Conservation (phyloP, 2,888 invertebrate species). For the Troides aeacus region DNA sequence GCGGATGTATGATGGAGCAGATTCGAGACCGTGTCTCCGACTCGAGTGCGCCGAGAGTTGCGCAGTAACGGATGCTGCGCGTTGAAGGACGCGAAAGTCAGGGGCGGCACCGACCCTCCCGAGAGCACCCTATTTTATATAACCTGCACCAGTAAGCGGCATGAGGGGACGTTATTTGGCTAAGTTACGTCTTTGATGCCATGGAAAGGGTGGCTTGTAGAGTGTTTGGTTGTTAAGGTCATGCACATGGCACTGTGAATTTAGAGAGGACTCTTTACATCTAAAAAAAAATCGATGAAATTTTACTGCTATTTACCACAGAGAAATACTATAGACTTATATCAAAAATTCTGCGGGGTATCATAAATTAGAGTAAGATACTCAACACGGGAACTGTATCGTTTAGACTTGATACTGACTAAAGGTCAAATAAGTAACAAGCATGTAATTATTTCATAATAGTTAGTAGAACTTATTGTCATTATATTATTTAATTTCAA, state of each 20-base stretch:
- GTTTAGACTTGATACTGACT: background rate
- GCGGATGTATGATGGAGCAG: constrained; percentile 69
- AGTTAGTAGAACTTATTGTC: background rate
- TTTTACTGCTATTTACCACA: background rate
- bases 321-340: background rate
- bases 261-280: background rate
- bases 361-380: background rate
- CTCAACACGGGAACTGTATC: too few species aligned
- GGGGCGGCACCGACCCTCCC: constrained; percentile 70
- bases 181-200: constrained; percentile 42
- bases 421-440: background rate
- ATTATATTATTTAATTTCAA: background rate
- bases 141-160: constrained; percentile 59
- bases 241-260: constrained; percentile 2
- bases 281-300: background rate
- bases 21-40: constrained; percentile 56
- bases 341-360: background rate
- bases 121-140: constrained; percentile 56
- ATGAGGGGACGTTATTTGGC: constrained; percentile 57
- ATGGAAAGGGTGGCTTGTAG: constrained; percentile 36
- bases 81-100: constrained; percentile 48
- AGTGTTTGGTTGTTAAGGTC: constrained; percentile 35
- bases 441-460: too few species aligned
- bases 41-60: constrained; percentile 64
- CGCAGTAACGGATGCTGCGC: constrained; percentile 77